A percentile compares a stretch with the other conserved stretches of the same genome.
These are phyloP conservation scores for Ardeotis arabs DNA, from an alignment of 2,113 vertebrate species.

Conservation along the genomic window DNA sequence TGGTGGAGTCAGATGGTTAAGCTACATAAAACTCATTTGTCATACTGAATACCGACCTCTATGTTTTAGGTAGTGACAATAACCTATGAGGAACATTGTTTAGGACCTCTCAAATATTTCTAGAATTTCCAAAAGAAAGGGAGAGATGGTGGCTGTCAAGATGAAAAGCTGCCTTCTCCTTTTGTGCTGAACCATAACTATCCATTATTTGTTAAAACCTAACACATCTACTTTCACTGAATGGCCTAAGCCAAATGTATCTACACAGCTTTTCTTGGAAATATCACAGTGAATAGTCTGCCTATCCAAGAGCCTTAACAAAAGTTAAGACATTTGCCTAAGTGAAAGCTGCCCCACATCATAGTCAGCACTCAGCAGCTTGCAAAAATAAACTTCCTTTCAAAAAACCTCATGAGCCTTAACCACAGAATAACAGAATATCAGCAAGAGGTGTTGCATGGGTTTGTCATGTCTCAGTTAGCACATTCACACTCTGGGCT, in stretches of 20 bases:
- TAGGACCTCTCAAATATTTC: background rate
- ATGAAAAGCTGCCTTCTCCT: background rate
- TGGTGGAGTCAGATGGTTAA: background rate
- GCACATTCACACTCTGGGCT: background rate
- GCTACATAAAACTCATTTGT: conserved; percentile 14
- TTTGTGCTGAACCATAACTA: background rate
- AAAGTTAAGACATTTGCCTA: conserved; percentile 8
- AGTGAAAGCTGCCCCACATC: conserved; percentile 16
- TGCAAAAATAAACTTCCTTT: conserved; percentile 58
- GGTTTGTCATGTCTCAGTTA: conserved; percentile 42
- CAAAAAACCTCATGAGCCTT: conserved; percentile 19
- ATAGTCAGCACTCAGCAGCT: conserved; percentile 19
- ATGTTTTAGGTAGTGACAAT: background rate
- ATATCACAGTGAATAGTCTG: background rate
- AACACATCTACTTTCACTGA: background rate
- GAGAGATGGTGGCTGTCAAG: background rate
- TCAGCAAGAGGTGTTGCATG: conserved; percentile 9
- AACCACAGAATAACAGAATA: conserved; percentile 32
- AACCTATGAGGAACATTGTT: background rate
- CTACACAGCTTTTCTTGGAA: background rate
- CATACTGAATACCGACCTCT: background rate
- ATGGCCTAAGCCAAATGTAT: background rate
- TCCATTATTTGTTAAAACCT: conserved; percentile 17
- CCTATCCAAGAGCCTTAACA: conserved; percentile 1
- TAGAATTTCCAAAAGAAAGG: background rate